These are phyloP conservation scores for Alca torda DNA, from an alignment of 2,797 vertebrate genomes.

Conservation along the genomic window DNA sequence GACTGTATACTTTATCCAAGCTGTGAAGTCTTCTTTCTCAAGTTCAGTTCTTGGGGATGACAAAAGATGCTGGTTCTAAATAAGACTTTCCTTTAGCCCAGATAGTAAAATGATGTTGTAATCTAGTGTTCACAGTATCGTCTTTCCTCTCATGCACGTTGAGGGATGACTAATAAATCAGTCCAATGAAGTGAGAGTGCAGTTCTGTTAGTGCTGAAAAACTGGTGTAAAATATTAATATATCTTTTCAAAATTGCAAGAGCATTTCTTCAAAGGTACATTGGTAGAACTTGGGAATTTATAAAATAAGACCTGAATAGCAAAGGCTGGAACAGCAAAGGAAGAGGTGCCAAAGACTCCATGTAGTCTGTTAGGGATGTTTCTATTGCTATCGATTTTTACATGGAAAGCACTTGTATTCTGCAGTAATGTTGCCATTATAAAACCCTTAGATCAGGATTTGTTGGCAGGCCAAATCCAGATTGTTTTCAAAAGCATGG, in stretches of 20 bases:
- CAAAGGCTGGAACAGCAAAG: neutral
- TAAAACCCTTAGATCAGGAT: constrained; percentile 44
- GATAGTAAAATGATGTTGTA: constrained; percentile 6
- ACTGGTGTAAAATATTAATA: neutral
- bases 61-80: neutral
- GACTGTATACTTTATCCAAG: neutral
- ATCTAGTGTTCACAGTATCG: neutral
- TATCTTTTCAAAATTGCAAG: neutral
- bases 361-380: constrained; percentile 13
- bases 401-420: constrained; percentile 35
- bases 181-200: neutral
- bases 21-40: neutral
- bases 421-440: constrained; percentile 19
- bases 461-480: constrained; percentile 42
- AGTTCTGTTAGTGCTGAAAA: neutral
- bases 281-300: neutral
- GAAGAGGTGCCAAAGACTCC: constrained; percentile 23
- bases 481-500: constrained; percentile 32
- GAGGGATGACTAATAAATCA: constrained; percentile 12
- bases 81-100: neutral
- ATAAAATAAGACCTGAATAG: neutral
- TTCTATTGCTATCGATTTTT: constrained; percentile 46
- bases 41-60: neutral
- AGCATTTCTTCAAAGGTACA: neutral
- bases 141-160: neutral